phyloP scores from a whole-genome alignment of 2,797 vertebrate species.

The Malurus splendens region DNA sequence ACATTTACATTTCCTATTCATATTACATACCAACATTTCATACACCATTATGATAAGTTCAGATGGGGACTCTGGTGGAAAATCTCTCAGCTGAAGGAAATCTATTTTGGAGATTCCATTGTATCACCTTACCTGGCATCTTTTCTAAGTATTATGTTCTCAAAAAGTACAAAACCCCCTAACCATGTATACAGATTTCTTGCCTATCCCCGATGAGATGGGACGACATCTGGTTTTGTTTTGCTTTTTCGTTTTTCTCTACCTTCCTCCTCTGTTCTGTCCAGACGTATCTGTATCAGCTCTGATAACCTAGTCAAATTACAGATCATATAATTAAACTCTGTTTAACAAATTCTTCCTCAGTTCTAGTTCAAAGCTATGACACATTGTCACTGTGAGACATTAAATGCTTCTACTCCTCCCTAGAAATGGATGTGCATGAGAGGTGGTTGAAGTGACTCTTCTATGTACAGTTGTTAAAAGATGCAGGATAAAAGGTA shows the following conservation, averaged over 20 bases:
- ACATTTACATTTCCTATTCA: background rate
- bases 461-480: background rate
- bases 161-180: background rate
- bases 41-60: background rate
- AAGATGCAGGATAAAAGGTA: background rate
- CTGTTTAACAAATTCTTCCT: background rate
- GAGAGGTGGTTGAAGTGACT: background rate
- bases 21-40: background rate
- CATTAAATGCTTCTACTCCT: background rate
- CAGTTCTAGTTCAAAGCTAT: background rate
- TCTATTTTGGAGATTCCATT: background rate
- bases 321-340: background rate
- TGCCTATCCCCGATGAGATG: fast-evolving
- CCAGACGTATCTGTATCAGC: background rate
- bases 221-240: background rate
- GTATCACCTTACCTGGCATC: background rate
- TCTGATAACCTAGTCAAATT: background rate
- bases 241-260: background rate
- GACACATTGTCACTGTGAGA: background rate
- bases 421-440: background rate
- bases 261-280: background rate
- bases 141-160: background rate
- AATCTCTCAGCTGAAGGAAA: background rate
- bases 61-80: background rate
- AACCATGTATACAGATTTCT: background rate